Base-by-base conservation (phyloP, 30 jellyfish, hydroid and myxozoan species). In the Catostylus mosaicus region DNA sequence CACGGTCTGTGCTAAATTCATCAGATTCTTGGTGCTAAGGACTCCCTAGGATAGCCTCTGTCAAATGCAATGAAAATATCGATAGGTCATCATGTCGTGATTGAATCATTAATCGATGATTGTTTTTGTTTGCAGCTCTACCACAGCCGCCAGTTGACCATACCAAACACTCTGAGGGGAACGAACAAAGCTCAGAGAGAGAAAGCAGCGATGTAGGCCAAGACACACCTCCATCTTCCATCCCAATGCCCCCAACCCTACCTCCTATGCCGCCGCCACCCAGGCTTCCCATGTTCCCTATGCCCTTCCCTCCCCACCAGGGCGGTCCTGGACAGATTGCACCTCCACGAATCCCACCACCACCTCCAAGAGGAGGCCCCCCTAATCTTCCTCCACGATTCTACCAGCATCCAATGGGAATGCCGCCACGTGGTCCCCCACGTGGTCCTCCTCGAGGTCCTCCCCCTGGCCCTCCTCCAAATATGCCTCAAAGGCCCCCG, bases 391-490 rank as follows among this genome's bases (percentile, higher is more conserved):
- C 78, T 2, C 95, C 78, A 16, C 72, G 77, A 38, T 67, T 36
- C 74, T 65, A n/a, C 22, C 88, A 78, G 19, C 96, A 72, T 5
- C 96, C 92, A 20, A 86, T 76, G 86, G 87, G 87, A 46, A 26
- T 74, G 67, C 90, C 88, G 7, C 96, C 85, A 3, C 60, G 90
- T 30, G 90, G 90, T 38, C 90, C 90, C 6, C 95, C 88, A 26
- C 68, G 56, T 16, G 66, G 77, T 14, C 88, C 90, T 32, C 95
- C 90, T 2, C 85, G 51, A 22, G 70, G 46, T 24, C 57, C 60
- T 56, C 95, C 88, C 16, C 88, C 79, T 22, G 63, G 61, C 27
- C 94, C 90, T 38, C 96, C 96, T 27, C 71, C 71, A 18, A 50
- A 50, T 50, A 50, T 50, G 63, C 94, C 88, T n/a, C 85, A 68